A percentile compares a stretch with the other conserved stretches of the same genome.
These are phyloP conservation scores for Microctonus hyperodae DNA, from an alignment of 2,888 invertebrate genomes.

Conservation along the genomic window DNA sequence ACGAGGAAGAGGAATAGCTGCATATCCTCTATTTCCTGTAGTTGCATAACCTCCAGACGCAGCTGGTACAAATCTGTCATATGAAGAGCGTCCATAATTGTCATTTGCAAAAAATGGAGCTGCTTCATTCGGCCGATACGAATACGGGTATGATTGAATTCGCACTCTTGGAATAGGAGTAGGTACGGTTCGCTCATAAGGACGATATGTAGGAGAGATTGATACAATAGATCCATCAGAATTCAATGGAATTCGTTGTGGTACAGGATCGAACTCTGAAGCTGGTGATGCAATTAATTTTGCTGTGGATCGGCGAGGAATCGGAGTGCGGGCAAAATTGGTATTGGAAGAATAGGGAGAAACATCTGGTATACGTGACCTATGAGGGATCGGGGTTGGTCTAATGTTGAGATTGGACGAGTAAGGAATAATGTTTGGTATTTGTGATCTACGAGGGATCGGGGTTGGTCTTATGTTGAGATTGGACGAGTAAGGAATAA, in stretches of 20 bases:
- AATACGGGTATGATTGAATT: too few species aligned
- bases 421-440: neutral
- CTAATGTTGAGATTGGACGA: neutral
- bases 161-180: neutral
- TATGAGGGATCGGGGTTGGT: neutral
- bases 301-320: neutral
- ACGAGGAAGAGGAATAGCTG: neutral
- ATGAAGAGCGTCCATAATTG: neutral
- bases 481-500: neutral
- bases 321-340: neutral
- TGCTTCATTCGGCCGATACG: neutral
- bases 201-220: neutral
- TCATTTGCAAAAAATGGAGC: neutral
- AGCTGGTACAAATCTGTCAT: too few species aligned
- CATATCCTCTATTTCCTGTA: neutral
- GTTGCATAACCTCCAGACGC: too few species aligned
- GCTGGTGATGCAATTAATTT: neutral
- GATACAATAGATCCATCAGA: too few species aligned
- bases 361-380: neutral
- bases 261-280: neutral
- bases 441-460: neutral
- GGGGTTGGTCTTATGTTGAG: neutral
- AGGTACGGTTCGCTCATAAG: neutral
- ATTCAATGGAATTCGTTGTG: neutral
- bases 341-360: neutral